Base-by-base conservation (phyloP, 2,113 vertebrate genomes). In the Amblyornis subalaris region DNA sequence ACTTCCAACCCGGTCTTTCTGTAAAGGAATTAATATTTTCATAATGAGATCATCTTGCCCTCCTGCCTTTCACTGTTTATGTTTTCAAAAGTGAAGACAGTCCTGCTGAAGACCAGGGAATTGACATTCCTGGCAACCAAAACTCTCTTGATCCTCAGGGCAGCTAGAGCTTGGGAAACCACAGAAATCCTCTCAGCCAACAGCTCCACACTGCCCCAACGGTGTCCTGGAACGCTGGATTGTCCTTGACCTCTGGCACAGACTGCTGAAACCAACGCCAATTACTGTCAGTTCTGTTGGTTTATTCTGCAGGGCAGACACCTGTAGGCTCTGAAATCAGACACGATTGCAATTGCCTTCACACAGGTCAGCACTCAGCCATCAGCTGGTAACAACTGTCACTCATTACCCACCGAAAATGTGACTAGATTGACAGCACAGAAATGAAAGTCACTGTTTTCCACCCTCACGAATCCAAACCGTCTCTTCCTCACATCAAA, bases 211-310 rank as follows among this genome's bases (percentile, higher is more conserved):
- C 45, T 61, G 18, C 25, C 47, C 76, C 31, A 67, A 53, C 40
- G 55, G 10, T 5, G 14, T 51, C 60, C 64, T 18, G 38, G 36
- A 84, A 78, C 22, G n/a, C 36, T 24, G 36, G 58, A 31, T 57
- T 85, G 77, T 70, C 77, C 89, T 69, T 87, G 80, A 95, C 91
- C 91, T 74, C n/a, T 81, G 10, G 58, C 53, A 91, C 62, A 76
- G 48, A 13, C 29, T 61, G 77, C 36, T 67, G 74, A 93, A 94
- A 78, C 77, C 73, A 87, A 24, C 65, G 50, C 57, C 91, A 95
- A 89, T 92, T 95, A 92, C 80, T 89, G 87, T 73, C 93, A 87
- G 31, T 82, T 94, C 28, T n/a, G 66, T 18, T 87, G 57, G 86
- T 69, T 85, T 71, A 54, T 85, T 87, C 53, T 82, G 69, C 66